These are phyloP conservation scores for Varroa destructor DNA, from an alignment of 1,140 invertebrate species.

Conservation along the genomic window DNA sequence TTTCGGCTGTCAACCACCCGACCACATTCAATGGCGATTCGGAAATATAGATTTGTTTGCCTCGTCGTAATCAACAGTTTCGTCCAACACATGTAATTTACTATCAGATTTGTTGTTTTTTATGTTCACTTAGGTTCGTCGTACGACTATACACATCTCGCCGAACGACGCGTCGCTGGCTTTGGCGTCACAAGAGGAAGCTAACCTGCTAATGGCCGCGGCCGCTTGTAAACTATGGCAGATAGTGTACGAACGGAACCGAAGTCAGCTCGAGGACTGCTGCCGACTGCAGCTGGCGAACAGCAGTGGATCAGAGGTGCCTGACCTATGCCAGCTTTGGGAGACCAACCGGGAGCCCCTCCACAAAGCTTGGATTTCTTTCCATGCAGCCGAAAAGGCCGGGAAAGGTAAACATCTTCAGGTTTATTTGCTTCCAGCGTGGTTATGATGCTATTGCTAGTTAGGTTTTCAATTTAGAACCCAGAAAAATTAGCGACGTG, in stretches of 20 bases:
- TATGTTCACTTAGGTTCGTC: not conserved
- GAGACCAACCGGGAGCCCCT: constrained; percentile 21
- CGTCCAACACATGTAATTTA: too few species aligned
- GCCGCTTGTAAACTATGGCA: constrained; percentile 25
- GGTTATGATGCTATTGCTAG: constrained; percentile 26
- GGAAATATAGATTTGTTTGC: too few species aligned
- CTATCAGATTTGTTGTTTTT: too few species aligned
- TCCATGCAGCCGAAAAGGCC: constrained; percentile 4
- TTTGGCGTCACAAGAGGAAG: constrained; percentile 12
- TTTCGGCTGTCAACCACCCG: too few species aligned
- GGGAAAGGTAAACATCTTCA: constrained; percentile 25
- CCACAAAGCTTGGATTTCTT: constrained; percentile 16
- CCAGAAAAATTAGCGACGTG: too few species aligned
- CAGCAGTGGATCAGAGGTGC: not conserved
- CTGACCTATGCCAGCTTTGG: constrained; percentile 23
- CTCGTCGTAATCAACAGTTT: too few species aligned
- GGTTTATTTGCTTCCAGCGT: not conserved
- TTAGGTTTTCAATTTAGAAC: not conserved
- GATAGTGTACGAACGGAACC: constrained; percentile 8
- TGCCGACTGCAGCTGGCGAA: constrained; percentile 3
- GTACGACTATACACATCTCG: constrained; percentile 23
- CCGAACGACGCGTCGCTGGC: constrained; percentile 7
- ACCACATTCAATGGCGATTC: too few species aligned
- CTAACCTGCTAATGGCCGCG: constrained; percentile 21
- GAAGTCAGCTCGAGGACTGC: constrained; percentile 9